Conservation (phyloP, 2,888 invertebrate genomes). For the Drosophila ezoana region DNA sequence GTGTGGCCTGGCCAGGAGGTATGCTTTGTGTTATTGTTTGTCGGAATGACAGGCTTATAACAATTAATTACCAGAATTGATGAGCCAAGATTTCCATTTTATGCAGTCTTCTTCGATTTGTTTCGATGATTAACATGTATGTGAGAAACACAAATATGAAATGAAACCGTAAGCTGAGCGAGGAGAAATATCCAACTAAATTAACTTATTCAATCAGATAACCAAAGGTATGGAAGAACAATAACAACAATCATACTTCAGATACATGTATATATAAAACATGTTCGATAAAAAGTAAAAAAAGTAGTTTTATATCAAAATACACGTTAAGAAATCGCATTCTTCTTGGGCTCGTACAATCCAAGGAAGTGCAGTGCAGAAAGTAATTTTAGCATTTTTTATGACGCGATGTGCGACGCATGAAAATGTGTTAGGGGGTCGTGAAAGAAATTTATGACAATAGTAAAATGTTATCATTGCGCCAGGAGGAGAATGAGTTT, state of each 20-base stretch:
- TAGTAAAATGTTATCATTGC: conserved; percentile 41
- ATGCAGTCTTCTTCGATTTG: neutral
- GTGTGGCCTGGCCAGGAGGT: conserved; percentile 31
- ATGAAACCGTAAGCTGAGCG: too few relatives aligned
- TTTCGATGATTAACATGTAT: neutral
- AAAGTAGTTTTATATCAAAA: neutral
- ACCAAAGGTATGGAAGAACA: too few relatives aligned
- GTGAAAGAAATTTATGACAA: conserved; percentile 45
- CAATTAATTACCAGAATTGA: conserved; percentile 39
- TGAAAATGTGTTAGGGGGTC: conserved; percentile 25
- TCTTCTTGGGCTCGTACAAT: neutral
- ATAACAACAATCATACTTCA: too few relatives aligned
- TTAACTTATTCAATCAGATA: too few relatives aligned
- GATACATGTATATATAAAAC: too few relatives aligned
- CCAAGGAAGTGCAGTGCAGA: conserved; percentile 3
- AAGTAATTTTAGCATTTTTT: conserved; percentile 57
- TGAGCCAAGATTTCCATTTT: conserved; percentile 2
- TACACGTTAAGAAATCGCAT: conserved; percentile 7
- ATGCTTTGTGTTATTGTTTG: conserved; percentile 38
- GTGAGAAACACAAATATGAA: too few relatives aligned
- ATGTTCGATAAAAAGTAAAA: too few relatives aligned
- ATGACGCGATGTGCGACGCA: conserved; percentile 37
- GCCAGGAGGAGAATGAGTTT: conserved; percentile 2
- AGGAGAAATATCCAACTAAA: too few relatives aligned
- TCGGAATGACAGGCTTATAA: conserved; percentile 26